Conservation (phyloP, 2,113 vertebrate species). For the Macrotus californicus region DNA sequence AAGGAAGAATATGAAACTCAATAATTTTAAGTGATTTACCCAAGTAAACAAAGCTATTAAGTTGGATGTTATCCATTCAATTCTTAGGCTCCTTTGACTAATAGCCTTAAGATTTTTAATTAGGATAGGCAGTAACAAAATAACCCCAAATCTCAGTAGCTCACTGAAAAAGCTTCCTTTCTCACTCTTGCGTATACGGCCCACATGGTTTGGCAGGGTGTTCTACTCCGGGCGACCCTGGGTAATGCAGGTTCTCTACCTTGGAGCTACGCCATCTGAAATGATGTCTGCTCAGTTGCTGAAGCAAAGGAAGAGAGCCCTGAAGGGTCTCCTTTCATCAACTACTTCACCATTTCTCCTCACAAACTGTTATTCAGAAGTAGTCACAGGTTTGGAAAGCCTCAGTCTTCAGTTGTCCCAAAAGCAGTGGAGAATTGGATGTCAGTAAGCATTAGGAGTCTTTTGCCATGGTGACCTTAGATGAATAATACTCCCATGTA, state of each 20-base stretch:
- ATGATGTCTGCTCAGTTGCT: not conserved
- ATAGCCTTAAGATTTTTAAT: not conserved
- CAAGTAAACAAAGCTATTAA: not conserved
- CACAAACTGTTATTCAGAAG: not conserved
- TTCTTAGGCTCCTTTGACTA: not conserved
- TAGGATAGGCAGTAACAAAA: not conserved
- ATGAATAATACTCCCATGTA: not conserved
- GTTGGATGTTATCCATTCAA: not conserved
- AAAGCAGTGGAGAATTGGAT: not conserved
- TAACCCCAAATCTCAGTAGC: not conserved
- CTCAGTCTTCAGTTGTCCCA: not conserved
- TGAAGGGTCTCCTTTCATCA: not conserved
- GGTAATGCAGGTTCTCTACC: not conserved
- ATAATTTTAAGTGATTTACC: not conserved
- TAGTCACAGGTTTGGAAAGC: not conserved
- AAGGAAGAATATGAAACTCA: not conserved
- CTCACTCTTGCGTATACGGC: not conserved
- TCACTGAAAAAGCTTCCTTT: not conserved
- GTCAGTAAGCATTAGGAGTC: not conserved
- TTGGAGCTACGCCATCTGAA: not conserved
- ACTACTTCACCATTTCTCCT: constrained; percentile 11
- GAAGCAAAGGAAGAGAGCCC: not conserved
- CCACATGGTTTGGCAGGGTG: not conserved
- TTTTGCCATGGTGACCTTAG: not conserved
- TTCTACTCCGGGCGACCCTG: not conserved